These are phyloP conservation scores for Paedocypris micromegethes DNA, from an alignment of 2,797 vertebrate genomes.

Conservation along the genomic window DNA sequence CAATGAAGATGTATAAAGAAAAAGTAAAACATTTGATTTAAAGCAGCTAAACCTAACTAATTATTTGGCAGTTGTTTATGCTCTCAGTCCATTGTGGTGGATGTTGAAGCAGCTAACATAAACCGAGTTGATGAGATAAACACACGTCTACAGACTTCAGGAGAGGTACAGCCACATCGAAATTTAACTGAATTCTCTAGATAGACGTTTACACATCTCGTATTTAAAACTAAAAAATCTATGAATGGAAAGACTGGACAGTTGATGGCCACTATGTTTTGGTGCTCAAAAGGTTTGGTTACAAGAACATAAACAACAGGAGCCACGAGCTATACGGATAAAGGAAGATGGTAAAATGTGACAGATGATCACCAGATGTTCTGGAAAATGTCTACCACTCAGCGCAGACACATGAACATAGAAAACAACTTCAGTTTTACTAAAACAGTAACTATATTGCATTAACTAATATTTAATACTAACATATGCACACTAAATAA, in stretches of 20 bases:
- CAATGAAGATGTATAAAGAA: not conserved
- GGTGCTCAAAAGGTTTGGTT: not conserved
- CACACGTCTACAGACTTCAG: conserved; percentile 18
- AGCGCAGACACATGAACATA: no score
- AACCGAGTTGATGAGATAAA: conserved; percentile 29
- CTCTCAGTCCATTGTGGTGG: conserved; percentile 7
- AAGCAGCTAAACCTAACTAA: conserved; percentile 4
- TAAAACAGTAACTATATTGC: no score
- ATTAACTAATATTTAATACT: no score
- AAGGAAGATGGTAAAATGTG: conserved; percentile 13
- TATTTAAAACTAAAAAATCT: not conserved
- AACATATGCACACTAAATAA: no score
- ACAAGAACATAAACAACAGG: conserved; percentile 16
- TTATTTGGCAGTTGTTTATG: conserved; percentile 11
- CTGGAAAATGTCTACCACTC: not conserved
- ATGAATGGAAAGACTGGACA: conserved; percentile 1
- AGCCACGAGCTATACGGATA: conserved; percentile 3
- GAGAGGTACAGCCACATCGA: not conserved
- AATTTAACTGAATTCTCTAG: not conserved
- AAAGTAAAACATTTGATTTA: conserved; percentile 5
- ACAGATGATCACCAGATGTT: conserved; percentile 20
- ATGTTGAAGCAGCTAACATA: not conserved
- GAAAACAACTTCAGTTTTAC: no score
- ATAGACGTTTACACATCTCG: conserved; percentile 11
- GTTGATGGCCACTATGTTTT: conserved; percentile 5